Base-by-base conservation (phyloP, 2,797 vertebrate genomes). In the Gambelia wislizenii region DNA sequence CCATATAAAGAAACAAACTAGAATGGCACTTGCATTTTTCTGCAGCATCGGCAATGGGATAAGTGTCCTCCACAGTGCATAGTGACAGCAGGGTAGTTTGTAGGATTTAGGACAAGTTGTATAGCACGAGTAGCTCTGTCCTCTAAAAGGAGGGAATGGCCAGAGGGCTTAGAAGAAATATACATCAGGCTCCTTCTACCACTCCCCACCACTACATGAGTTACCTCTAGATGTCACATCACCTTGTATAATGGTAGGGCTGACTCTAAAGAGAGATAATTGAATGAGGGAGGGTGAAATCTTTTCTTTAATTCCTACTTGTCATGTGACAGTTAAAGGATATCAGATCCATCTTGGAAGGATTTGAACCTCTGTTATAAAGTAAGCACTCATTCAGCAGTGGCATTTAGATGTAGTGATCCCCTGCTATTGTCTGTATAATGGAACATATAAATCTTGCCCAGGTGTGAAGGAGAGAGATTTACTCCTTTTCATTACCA, bases 401-500 rank as follows among this genome's bases (percentile, higher is more conserved):
- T 33, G 47, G 44, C 64, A 87, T 87, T 80, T 80, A 44, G 36
- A 70, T 54, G 39, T 14, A 56, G 77, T 70, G 52, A 42, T 87
- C 64, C 54, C 77, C 49, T 30, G 81, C 69, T 56, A 8, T 54
- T 72, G 22, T 54, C n/a, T 39, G 67, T 39, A 30, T 59, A 74
- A 87, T 59, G 67, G 78, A 47, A 81, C 78, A 72, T 81, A 74
- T 59, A 87, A 82, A 87, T 59, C 80, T 70, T 76, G 33, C 47
- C 83, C 44, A 30, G 13, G 20, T 83, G 52, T 88, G 69, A 88
- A 88, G 56, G 56, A 76, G 59, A 83, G 36, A 64, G 9, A 83
- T 61, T 39, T 44, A 54, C 74, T 89, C 27, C 47, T 89, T 78
- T 67, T 44, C 13, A 39, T 85, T 67, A 84, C 59, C 85, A 72